phyloP scores from a whole-genome alignment of 2,797 vertebrate species.

The Caiman crocodilus region DNA sequence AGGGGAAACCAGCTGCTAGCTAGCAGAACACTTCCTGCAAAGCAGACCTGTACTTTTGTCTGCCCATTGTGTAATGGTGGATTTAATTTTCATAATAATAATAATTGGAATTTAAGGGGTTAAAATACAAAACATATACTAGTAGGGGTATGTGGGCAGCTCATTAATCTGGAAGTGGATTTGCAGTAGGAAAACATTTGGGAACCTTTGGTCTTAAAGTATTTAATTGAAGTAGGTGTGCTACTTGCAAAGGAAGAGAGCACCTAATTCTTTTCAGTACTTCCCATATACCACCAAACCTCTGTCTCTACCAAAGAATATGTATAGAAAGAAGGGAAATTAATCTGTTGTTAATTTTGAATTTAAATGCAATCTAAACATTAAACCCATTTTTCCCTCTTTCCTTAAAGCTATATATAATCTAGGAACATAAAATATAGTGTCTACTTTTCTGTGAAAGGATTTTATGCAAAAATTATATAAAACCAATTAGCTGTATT shows the following conservation, averaged over 20 bases:
- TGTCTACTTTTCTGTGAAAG: neutral
- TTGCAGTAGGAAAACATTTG: no score
- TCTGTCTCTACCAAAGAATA: neutral
- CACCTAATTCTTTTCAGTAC: neutral
- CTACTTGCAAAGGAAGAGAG: neutral
- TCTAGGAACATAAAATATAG: neutral
- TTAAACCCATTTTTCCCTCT: neutral
- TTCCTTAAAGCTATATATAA: neutral
- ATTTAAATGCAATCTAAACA: neutral
- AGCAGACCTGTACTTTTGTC: no score
- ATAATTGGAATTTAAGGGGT: no score
- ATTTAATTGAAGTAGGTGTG: neutral
- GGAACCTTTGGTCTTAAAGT: no score
- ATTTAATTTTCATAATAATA: no score
- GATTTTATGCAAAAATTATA: constrained; percentile 13
- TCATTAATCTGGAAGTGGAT: no score
- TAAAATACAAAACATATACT: no score
- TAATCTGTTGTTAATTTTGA: neutral
- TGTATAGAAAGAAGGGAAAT: neutral
- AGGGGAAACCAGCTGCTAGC: no score
- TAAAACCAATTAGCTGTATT: neutral
- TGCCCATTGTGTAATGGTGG: no score
- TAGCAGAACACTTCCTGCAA: no score
- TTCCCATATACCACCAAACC: neutral
- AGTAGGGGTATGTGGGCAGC: no score